Percentiles rank a stretch among this genome's conserved stretches.
phyloP scores from a whole-genome alignment of 2,888 invertebrate species.

The Hirtodrosophila trivittata region DNA sequence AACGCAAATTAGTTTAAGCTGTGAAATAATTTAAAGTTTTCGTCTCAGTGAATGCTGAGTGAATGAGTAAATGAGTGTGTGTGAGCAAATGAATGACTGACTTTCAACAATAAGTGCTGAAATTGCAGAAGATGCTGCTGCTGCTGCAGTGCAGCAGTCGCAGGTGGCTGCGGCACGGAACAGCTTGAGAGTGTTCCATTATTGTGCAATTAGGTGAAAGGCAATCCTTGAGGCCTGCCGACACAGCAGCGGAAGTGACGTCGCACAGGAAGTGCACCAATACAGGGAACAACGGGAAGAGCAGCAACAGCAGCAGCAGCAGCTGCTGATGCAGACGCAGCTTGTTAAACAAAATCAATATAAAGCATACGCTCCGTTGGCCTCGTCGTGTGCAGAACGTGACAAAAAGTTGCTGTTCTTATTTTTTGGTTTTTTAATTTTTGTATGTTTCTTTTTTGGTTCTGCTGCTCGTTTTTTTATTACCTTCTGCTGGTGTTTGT shows the following conservation, averaged over 20 bases:
- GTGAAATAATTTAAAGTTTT: slow-evolving; percentile 67
- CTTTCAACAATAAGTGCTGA: slow-evolving; percentile 60
- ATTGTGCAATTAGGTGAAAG: slow-evolving; percentile 73
- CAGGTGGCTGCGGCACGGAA: neutral
- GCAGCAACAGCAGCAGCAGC: slow-evolving; percentile 10
- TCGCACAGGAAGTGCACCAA: slow-evolving; percentile 62
- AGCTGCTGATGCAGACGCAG: slow-evolving; percentile 18
- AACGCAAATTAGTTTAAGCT: slow-evolving; percentile 70
- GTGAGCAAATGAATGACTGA: slow-evolving; percentile 16
- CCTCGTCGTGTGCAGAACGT: slow-evolving; percentile 46
- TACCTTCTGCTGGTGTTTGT: slow-evolving; percentile 45
- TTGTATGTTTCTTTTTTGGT: neutral
- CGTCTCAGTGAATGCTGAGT: slow-evolving; percentile 25
- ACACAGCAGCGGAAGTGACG: slow-evolving; percentile 56
- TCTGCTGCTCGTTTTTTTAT: slow-evolving; percentile 30
- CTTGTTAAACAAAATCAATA: slow-evolving; percentile 71
- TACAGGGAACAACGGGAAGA: slow-evolving; percentile 17
- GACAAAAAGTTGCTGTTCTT: slow-evolving; percentile 20
- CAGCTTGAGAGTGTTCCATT: slow-evolving; percentile 29
- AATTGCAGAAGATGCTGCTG: slow-evolving; percentile 61
- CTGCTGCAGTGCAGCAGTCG: slow-evolving; percentile 27
- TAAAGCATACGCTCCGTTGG: slow-evolving; percentile 62
- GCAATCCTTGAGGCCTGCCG: slow-evolving; percentile 38
- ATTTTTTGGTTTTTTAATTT: neutral
- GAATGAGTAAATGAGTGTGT: slow-evolving; percentile 27